These are phyloP conservation scores for Eupithecia dodoneata DNA, from an alignment of 2,888 invertebrate species.

Conservation along the genomic window DNA sequence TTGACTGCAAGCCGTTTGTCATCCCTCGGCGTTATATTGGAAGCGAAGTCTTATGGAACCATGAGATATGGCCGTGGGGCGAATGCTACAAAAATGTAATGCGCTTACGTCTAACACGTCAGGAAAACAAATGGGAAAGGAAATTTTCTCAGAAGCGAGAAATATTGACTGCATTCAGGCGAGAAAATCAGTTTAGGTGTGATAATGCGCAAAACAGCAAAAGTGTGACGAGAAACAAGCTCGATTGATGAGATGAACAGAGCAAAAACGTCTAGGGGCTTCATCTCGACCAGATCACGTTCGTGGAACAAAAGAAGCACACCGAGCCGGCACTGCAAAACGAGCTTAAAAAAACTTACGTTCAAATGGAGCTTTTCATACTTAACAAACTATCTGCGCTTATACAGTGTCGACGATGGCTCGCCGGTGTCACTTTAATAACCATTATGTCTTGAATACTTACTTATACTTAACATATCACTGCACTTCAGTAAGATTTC, in stretches of 20 bases:
- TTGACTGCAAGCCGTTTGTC: slow-evolving; percentile 67
- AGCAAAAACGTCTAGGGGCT: slow-evolving; percentile 75
- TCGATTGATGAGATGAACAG: slow-evolving; percentile 70
- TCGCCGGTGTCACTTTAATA: slow-evolving; percentile 52
- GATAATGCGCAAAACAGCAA: slow-evolving; percentile 65
- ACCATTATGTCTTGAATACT: slow-evolving; percentile 49
- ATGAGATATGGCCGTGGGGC: slow-evolving; percentile 65
- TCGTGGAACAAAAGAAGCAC: slow-evolving; percentile 77
- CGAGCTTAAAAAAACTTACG: slow-evolving; percentile 69
- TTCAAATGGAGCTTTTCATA: slow-evolving; percentile 78
- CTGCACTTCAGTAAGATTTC: slow-evolving; percentile 39
- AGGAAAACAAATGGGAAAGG: slow-evolving; percentile 65
- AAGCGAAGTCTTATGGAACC: slow-evolving; percentile 65
- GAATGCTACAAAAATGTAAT: slow-evolving; percentile 69
- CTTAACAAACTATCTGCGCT: slow-evolving; percentile 71
- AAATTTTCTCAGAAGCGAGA: slow-evolving; percentile 55
- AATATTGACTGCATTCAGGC: slow-evolving; percentile 53
- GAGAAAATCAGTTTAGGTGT: slow-evolving; percentile 65
- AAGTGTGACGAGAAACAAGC: slow-evolving; percentile 72
- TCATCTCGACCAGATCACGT: slow-evolving; percentile 81
- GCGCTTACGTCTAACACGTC: slow-evolving; percentile 67
- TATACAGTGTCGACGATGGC: slow-evolving; percentile 58
- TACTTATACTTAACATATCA: slow-evolving; percentile 50
- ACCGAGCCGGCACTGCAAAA: slow-evolving; percentile 69
- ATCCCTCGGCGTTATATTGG: slow-evolving; percentile 66